Conservation (phyloP, 2,888 invertebrate species). For the Tetragonisca angustula region DNA sequence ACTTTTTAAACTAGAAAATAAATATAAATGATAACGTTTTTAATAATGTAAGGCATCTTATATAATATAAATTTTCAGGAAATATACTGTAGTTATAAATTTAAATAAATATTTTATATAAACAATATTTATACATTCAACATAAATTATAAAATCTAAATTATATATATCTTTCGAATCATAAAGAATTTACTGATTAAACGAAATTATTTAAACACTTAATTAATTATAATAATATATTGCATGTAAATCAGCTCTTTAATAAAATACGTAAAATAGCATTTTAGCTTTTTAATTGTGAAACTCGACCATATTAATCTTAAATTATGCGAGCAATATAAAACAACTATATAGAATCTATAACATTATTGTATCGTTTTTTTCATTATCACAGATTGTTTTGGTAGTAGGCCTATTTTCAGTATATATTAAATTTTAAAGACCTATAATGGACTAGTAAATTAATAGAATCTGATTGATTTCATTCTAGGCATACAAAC, state of each 20-base stretch:
- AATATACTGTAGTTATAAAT: conserved; percentile 20
- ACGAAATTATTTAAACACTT: conserved; percentile 6
- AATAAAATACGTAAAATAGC: conserved; percentile 43
- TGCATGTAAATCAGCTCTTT: conserved; percentile 42
- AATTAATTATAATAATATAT: conserved; percentile 28
- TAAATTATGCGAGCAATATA: conserved; percentile 67
- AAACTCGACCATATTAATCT: conserved; percentile 61
- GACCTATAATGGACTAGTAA: conserved; percentile 78
- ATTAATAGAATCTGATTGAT: conserved; percentile 68
- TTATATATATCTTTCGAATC: conserved; percentile 5
- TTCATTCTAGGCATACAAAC: conserved; percentile 68
- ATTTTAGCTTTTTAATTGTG: conserved; percentile 15
- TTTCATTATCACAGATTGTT: conserved; percentile 83
- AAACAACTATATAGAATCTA: conserved; percentile 73
- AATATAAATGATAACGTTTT: conserved; percentile 10
- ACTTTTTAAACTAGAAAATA: conserved; percentile 13
- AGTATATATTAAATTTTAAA: conserved; percentile 74
- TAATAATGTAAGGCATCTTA: conserved; percentile 21
- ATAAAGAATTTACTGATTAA: conserved; percentile 2
- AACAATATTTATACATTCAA: conserved; percentile 51
- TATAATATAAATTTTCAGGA: conserved; percentile 28
- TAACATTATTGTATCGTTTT: conserved; percentile 83
- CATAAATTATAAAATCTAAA: conserved; percentile 26
- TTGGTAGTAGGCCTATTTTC: conserved; percentile 79
- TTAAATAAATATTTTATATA: conserved; percentile 55